Evolutionary conservation across 2,113 vertebrate genomes (phyloP).

Genomic region (Scomber japonicus): DNA sequence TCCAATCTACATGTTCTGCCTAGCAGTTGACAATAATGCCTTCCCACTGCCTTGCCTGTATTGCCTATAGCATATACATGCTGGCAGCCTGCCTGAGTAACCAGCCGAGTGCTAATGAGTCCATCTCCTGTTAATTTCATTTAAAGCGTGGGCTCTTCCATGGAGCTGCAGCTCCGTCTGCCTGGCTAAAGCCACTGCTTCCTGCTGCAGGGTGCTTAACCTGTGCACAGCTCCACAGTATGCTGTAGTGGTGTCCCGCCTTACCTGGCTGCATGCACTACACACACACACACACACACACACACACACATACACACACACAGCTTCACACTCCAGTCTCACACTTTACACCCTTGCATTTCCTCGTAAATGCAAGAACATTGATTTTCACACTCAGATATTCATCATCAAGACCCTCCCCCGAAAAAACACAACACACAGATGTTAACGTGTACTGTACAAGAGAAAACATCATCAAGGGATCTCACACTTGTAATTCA

Average conservation of each 20-base stretch:
- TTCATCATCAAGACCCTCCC: slow-evolving; percentile 16
- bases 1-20: background rate
- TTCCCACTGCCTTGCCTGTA: slow-evolving; percentile 36
- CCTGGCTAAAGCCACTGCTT: slow-evolving; percentile 25
- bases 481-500: slow-evolving; percentile 9
- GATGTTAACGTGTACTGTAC: background rate
- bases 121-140: slow-evolving; percentile 70
- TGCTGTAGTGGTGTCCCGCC: slow-evolving; percentile 4
- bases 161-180: slow-evolving; percentile 28
- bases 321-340: background rate
- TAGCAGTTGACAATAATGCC: slow-evolving; percentile 16
- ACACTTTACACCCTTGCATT: background rate
- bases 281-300: background rate
- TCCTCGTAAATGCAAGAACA: background rate
- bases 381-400: slow-evolving; percentile 32
- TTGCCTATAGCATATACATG: slow-evolving; percentile 42
- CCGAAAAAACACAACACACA: slow-evolving; percentile 1
- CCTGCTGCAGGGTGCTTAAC: slow-evolving; percentile 62
- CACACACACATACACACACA: background rate
- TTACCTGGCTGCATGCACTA: background rate
- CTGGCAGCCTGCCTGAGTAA: slow-evolving; percentile 54
- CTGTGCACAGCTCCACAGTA: slow-evolving; percentile 8
- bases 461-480: slow-evolving; percentile 13
- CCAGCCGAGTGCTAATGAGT: slow-evolving; percentile 71
- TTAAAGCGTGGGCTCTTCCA: slow-evolving; percentile 51